Conservation (phyloP, 2,888 invertebrate genomes). For the Drosophila subquinaria region DNA sequence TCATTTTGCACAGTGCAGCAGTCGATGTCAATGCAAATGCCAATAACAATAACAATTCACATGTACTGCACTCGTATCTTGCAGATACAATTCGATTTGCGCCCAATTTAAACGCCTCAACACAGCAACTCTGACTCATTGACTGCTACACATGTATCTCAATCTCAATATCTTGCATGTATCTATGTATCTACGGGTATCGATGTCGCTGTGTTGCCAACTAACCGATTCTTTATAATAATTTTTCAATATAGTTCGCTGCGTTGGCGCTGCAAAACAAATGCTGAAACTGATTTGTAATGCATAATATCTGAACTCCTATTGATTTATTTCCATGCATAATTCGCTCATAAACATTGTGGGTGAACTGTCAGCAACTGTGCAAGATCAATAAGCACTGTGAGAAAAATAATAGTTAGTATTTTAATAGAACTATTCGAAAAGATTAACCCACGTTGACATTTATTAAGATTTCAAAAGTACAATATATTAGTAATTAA, state of each 20-base stretch:
- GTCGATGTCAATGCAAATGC: constrained; percentile 59
- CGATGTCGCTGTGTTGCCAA: constrained; percentile 19
- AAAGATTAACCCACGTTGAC: neutral
- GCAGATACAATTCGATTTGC: constrained; percentile 76
- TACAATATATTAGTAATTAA: neutral
- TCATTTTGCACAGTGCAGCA: constrained; percentile 55
- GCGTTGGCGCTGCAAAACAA: constrained; percentile 65
- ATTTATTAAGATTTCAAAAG: neutral
- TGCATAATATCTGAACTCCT: constrained; percentile 60
- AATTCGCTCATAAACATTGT: constrained; percentile 62
- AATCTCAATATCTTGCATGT: constrained; percentile 41
- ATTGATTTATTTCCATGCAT: constrained; percentile 78
- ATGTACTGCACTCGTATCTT: constrained; percentile 23
- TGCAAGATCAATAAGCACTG: constrained; percentile 52
- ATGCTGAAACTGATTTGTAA: constrained; percentile 59
- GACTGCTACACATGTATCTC: constrained; percentile 71
- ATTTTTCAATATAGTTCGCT: constrained; percentile 67
- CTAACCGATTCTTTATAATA: constrained; percentile 72
- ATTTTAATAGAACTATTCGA: neutral
- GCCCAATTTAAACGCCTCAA: constrained; percentile 81
- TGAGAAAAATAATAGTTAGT: constrained; percentile 17
- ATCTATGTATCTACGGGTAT: constrained; percentile 1
- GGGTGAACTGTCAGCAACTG: constrained; percentile 71
- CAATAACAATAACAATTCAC: constrained; percentile 60
- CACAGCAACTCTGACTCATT: constrained; percentile 62